A percentile compares a stretch with the other conserved stretches of the same genome.
Evolutionary conservation across 2,888 invertebrate species (phyloP).

Genomic region (Epsilonema sp.): DNA sequence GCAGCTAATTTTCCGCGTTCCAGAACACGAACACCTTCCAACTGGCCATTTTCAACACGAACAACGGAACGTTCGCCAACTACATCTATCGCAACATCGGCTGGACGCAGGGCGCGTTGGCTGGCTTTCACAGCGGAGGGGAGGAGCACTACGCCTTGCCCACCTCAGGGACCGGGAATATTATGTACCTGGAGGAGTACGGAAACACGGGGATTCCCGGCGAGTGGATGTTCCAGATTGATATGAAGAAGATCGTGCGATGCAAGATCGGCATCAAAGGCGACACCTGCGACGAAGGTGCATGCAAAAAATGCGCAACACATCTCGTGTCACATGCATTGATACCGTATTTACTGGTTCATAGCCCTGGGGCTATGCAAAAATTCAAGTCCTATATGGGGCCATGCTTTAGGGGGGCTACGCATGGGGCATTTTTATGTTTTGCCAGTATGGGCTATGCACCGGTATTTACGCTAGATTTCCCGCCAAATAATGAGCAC

Average conservation of each 20-base stretch:
- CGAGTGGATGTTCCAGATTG: constrained; percentile 27
- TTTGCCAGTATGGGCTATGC: too few relatives aligned
- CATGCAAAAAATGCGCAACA: too few relatives aligned
- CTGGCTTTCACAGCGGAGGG: constrained; percentile 25
- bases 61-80: constrained; percentile 25
- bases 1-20: constrained; percentile 7
- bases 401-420: too few relatives aligned
- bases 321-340: too few relatives aligned
- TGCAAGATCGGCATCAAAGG: constrained; percentile 28
- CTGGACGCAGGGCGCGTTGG: constrained; percentile 27
- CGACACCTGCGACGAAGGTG: constrained; percentile 26
- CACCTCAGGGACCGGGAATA: constrained; percentile 23
- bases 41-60: constrained; percentile 24
- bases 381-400: too few relatives aligned
- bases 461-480: too few relatives aligned
- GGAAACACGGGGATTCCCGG: constrained; percentile 29
- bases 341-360: too few relatives aligned
- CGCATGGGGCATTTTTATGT: too few relatives aligned
- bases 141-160: constrained; percentile 19
- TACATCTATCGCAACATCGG: constrained; percentile 27
- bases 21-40: constrained; percentile 28
- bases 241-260: constrained; percentile 16
- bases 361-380: too few relatives aligned
- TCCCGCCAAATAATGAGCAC: too few relatives aligned
- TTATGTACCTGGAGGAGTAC: constrained; percentile 26